Evolutionary conservation across 2,888 invertebrate genomes (phyloP), one percentile per base, ranked within the genome.

Genomic region (Drosophila mercatorum): DNA sequence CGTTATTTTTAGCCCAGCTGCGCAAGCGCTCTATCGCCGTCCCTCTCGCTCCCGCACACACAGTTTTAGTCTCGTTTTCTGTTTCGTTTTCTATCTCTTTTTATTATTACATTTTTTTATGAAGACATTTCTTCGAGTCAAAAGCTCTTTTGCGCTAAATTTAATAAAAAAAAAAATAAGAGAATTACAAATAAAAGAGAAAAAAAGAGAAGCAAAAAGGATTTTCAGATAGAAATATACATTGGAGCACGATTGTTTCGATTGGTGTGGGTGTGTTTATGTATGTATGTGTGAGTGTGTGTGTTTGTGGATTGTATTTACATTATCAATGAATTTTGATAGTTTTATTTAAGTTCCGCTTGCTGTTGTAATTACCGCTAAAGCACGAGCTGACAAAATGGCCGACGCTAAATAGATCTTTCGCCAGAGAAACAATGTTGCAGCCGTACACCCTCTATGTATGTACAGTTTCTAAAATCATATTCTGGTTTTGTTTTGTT

Each of bases 321-420:
- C 77, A 80, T 78, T 46, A 69, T 69, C 46, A 52, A 80, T 80
- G 75, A 77, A 68, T 36, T 28, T 55, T n/a, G 40, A 28, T 28
- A 3, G 10, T 40, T 26, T 46, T 22, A 3, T 14, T 59, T 46
- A 28, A 51, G 58, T 59, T 44, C 60, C 47, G 28, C n/a, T 66
- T 71, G 60, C 71, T 68, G 53, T 58, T 68, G 53, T 58, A 71
- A 67, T 71, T 76, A 76, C 53, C 66, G 78, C 59, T 82, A 69
- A 63, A 66, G 66, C 62, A 68, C 65, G 69, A 60, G 65, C 47
- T 60, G 74, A 67, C 28, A 47, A 72, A 68, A 47, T 64, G 49
- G 34, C 34, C 47, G 65, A 67, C 43, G 67, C 28, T 57, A 22
- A 57, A 63, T 56, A 44, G 43, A 51, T 38, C 38, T 55, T 59